Evolutionary conservation across 2,113 vertebrate species (phyloP), one percentile per base, ranked within the genome.

Genomic region (Actenoides hombroni): DNA sequence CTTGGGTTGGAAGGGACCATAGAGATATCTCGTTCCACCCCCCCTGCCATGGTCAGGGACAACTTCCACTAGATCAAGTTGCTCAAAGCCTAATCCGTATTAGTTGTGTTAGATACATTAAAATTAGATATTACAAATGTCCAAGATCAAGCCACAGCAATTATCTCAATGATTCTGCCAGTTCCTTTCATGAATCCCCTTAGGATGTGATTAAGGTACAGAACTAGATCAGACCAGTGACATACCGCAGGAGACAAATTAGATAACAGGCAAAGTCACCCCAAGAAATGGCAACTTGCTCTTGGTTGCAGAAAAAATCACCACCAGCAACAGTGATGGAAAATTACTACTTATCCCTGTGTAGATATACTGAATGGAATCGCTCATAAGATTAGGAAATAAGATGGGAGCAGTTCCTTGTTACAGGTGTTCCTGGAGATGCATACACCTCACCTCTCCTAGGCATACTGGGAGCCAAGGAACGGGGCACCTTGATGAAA

Each of bases 301-400:
- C 39, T 83, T 44, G 6, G 28, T 15, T 83, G 49, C 37, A 92
- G 33, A 68, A 84, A 77, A 57, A 91, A 46, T 31, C 89, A 13
- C 17, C 35, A 53, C 9, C 48, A 90, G 20, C 35, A 83, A 28
- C 0, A 49, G 13, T 54, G 7, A 40, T 7, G 31, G 37, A 54
- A 73, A 92, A 73, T 53, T 42, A 53, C 40, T 40, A 11, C 54
- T n/a, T 37, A 8, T 5, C 2, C 7, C 8, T 3, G 14, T 35
- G 11, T 11, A 17, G 0, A 0, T 44, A n/a, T 25, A 28, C 11
- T 46, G 39, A 82, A 59, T 0, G 0, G 31, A 44, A 82, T 12
- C 5, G 4, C n/a, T 17, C 49, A 42, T 20, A 31, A 31, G 37
- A 46, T 26, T 11, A 53, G 24, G 40, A 77, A 73, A 64, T 40